phyloP scores from a whole-genome alignment of 2,888 invertebrate species.

The Drosophila recens region DNA sequence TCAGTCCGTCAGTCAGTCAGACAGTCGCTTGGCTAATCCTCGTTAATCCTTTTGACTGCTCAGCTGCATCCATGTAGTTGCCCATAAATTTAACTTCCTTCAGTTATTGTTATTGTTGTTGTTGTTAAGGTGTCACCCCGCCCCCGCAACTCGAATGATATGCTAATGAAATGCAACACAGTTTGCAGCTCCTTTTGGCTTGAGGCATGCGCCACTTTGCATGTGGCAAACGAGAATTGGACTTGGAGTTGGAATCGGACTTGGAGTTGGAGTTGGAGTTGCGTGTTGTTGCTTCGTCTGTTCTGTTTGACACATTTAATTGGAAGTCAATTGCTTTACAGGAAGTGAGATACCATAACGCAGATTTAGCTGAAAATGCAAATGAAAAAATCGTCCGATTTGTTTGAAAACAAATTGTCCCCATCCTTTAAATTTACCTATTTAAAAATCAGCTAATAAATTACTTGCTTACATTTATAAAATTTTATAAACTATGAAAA shows the following conservation, averaged over 20 bases:
- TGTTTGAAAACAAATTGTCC: not conserved
- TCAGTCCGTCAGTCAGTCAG: slow-evolving; percentile 16
- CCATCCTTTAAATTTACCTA: too few relatives aligned
- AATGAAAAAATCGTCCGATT: not conserved
- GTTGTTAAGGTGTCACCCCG: slow-evolving; percentile 38
- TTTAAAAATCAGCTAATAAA: too few relatives aligned
- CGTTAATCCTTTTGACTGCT: slow-evolving; percentile 70
- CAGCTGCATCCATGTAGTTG: slow-evolving; percentile 27
- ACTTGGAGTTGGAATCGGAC: not conserved
- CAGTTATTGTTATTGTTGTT: slow-evolving; percentile 24
- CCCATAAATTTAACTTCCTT: slow-evolving; percentile 64
- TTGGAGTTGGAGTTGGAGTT: slow-evolving; percentile 4
- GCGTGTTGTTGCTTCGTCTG: slow-evolving; percentile 41
- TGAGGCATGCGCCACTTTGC: slow-evolving; percentile 62
- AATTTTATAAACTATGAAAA: too few relatives aligned
- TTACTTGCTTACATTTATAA: not conserved
- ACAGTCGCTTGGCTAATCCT: slow-evolving; percentile 64
- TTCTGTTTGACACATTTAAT: slow-evolving; percentile 66
- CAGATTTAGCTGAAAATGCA: not conserved
- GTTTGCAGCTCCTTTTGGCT: slow-evolving; percentile 25
- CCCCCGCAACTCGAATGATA: slow-evolving; percentile 50
- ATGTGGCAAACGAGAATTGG: slow-evolving; percentile 22
- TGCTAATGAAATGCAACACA: slow-evolving; percentile 72
- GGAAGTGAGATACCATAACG: slow-evolving; percentile 36
- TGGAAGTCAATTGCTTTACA: slow-evolving; percentile 69